phyloP scores from a whole-genome alignment of 2,797 vertebrate genomes.

The Sebastes matsubarae region DNA sequence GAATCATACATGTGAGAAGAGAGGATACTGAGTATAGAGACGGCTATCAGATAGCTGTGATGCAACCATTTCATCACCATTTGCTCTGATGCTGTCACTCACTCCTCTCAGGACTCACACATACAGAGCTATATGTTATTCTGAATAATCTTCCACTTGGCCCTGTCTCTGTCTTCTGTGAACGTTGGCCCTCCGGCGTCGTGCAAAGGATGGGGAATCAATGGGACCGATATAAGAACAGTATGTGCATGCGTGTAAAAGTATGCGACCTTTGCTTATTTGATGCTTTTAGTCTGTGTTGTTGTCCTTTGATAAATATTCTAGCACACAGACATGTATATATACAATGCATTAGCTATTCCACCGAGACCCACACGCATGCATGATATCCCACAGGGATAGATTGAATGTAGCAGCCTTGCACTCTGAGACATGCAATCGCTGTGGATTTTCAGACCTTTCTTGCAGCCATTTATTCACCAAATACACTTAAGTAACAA shows the following conservation, averaged over 20 bases:
- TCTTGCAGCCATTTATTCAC: background rate
- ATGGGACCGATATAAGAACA: conserved; percentile 5
- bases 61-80: conserved; percentile 64
- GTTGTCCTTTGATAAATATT: conserved; percentile 70
- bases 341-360: conserved; percentile 49
- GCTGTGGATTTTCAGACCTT: conserved; percentile 30
- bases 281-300: conserved; percentile 55
- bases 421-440: conserved; percentile 36
- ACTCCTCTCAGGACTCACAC: conserved; percentile 44
- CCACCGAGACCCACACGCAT: conserved; percentile 32
- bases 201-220: conserved; percentile 16
- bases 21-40: conserved; percentile 40
- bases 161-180: conserved; percentile 18
- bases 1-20: conserved; percentile 73
- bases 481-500: conserved; percentile 15
- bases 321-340: conserved; percentile 29
- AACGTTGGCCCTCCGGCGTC: conserved; percentile 17
- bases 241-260: conserved; percentile 19
- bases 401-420: conserved; percentile 32
- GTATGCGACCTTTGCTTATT: conserved; percentile 25
- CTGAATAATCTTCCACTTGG: conserved; percentile 52
- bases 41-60: conserved; percentile 51
- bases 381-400: conserved; percentile 54
- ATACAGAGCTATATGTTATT: conserved; percentile 38
- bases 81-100: conserved; percentile 60